Percentiles rank a stretch among this genome's conserved stretches.
phyloP scores from a whole-genome alignment of 35 echinoderm and acorn worm genomes.

The Hemicentrotus pulcherrimus region DNA sequence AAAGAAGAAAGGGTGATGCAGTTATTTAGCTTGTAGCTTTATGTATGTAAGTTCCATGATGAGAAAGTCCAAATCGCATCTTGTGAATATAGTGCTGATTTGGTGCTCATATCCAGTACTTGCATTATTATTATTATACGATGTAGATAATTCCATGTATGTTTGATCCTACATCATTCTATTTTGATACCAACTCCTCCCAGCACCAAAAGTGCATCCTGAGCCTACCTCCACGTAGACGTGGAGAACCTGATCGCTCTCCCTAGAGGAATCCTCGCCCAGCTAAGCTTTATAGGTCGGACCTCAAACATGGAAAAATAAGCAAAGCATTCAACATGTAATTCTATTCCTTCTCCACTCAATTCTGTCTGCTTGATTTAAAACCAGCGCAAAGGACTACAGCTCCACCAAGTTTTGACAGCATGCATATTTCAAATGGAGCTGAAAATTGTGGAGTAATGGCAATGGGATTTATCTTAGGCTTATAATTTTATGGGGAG shows the following conservation, averaged over 20 bases:
- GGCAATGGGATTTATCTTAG: not conserved
- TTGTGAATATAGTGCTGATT: too few species aligned
- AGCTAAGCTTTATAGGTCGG: not conserved
- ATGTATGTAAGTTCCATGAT: too few species aligned
- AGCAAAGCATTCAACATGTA: slow-evolving; percentile 37
- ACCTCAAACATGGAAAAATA: slow-evolving; percentile 37
- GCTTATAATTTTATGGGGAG: not conserved
- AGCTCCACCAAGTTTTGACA: not conserved
- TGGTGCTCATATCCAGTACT: too few species aligned
- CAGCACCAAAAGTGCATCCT: not conserved
- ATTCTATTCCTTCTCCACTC: slow-evolving; percentile 8
- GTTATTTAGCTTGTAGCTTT: too few species aligned
- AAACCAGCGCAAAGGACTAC: not conserved
- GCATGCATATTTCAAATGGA: slow-evolving; percentile 1
- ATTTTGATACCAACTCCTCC: slow-evolving; percentile 3
- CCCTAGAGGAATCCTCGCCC: not conserved
- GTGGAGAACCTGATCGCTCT: slow-evolving; percentile 10
- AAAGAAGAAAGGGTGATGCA: too few species aligned
- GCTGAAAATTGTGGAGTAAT: not conserved
- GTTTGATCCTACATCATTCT: not conserved
- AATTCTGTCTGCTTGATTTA: not conserved
- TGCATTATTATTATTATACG: not conserved
- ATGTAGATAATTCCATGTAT: not conserved
- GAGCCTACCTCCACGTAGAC: not conserved
- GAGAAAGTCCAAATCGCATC: too few species aligned